phyloP scores from a whole-genome alignment of 2,888 invertebrate species.

The Drosophila aldrichi region DNA sequence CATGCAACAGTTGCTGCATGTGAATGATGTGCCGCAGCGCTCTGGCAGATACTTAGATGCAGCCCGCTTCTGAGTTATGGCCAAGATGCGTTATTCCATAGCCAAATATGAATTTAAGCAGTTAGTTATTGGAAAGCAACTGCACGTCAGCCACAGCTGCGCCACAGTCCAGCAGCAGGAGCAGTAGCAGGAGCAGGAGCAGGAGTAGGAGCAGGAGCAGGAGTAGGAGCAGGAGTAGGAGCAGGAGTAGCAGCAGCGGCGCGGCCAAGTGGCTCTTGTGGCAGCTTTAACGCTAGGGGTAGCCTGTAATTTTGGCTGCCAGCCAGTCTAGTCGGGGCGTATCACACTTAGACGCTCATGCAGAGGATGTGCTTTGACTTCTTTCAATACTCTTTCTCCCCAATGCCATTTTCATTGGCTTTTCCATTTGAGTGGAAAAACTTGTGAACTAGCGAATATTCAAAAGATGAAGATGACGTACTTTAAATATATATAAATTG shows the following conservation, averaged over 20 bases:
- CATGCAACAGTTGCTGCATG: conserved; percentile 56
- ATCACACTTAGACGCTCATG: conserved; percentile 9
- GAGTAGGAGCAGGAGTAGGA: background rate
- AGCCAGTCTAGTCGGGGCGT: conserved; percentile 66
- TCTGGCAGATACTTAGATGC: conserved; percentile 19
- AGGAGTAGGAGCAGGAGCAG: background rate
- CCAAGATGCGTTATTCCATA: conserved; percentile 11
- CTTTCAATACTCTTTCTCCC: background rate
- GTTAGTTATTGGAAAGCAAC: conserved; percentile 29
- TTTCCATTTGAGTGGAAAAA: background rate
- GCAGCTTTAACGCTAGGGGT: conserved; percentile 1
- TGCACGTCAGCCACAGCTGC: conserved; percentile 33
- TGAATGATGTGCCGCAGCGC: conserved; percentile 55
- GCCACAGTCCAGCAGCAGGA: background rate
- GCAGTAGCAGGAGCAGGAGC: background rate
- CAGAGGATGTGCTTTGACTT: conserved; percentile 12
- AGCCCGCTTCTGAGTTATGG: conserved; percentile 8
- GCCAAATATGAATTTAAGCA: conserved; percentile 28
- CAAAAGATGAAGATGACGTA: background rate
- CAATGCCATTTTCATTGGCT: too few species aligned
- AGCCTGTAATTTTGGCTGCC: conserved; percentile 60
- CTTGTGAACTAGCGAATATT: background rate
- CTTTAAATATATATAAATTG: background rate
- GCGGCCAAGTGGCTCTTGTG: background rate
- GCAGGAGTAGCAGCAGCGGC: background rate